Evolutionary conservation across 2,113 vertebrate genomes (phyloP).

Genomic region (Tachycineta bicolor): DNA sequence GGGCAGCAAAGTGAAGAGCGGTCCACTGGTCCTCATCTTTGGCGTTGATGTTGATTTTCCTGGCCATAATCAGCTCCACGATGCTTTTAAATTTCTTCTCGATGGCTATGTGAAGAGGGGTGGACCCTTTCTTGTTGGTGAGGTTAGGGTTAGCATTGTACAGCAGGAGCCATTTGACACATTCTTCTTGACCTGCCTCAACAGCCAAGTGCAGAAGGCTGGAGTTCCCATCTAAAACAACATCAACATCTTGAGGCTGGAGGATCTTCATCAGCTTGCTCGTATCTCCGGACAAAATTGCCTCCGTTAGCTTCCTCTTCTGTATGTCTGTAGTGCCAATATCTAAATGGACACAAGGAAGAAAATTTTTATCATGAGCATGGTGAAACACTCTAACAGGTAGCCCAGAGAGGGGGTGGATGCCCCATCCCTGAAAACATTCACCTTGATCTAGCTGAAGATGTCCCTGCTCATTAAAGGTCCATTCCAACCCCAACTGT

Average conservation of each 20-base stretch:
- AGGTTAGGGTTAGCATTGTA: constrained; percentile 92
- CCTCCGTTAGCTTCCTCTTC: constrained; percentile 90
- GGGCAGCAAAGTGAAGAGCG: constrained; percentile 91
- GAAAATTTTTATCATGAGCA: not conserved
- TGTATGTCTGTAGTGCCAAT: constrained; percentile 85
- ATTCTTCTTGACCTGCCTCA: constrained; percentile 89
- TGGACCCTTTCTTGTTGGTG: constrained; percentile 84
- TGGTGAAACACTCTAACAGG: not conserved
- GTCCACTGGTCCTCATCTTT: constrained; percentile 97
- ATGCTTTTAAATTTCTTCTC: constrained; percentile 84
- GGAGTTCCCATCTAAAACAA: constrained; percentile 85
- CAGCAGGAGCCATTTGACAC: constrained; percentile 91
- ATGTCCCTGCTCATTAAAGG: not conserved
- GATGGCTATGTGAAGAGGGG: constrained; percentile 89
- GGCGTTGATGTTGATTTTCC: constrained; percentile 89
- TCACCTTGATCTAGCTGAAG: not conserved
- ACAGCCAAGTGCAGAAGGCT: constrained; percentile 91
- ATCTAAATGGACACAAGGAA: constrained; percentile 71
- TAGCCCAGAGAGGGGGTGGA: not conserved
- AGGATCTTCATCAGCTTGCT: constrained; percentile 96
- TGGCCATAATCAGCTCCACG: constrained; percentile 87
- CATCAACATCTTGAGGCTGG: constrained; percentile 96
- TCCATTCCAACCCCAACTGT: not conserved
- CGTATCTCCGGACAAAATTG: constrained; percentile 88
- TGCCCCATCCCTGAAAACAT: not conserved